These are phyloP conservation scores for Dipodomys spectabilis DNA, from an alignment of 2,113 vertebrate species.

Conservation along the genomic window DNA sequence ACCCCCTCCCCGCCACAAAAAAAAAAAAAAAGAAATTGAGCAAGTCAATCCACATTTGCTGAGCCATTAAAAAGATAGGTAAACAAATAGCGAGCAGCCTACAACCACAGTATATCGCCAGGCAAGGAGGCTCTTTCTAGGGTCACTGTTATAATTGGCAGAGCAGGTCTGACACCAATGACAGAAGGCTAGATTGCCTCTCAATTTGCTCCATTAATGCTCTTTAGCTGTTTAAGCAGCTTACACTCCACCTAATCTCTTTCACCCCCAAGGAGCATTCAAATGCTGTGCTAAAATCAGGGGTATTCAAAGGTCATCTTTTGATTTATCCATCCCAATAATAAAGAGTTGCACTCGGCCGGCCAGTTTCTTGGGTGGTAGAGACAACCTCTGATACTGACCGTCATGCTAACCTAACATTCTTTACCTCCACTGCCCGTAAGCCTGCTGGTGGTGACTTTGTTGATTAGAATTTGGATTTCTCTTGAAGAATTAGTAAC, in stretches of 20 bases:
- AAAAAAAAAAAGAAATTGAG: not conserved
- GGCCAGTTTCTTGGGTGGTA: not conserved
- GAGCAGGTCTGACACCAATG: conserved; percentile 1
- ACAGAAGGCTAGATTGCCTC: not conserved
- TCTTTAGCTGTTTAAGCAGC: not conserved
- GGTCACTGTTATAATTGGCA: not conserved
- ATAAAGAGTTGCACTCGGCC: not conserved
- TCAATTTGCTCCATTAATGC: conserved; percentile 38
- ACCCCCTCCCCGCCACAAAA: too few relatives aligned
- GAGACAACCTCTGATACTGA: not conserved
- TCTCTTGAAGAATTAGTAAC: too few relatives aligned
- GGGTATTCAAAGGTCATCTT: not conserved
- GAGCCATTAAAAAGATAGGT: not conserved
- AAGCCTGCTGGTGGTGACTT: not conserved
- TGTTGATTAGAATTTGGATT: not conserved
- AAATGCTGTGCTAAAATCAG: conserved; percentile 22
- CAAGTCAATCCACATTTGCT: not conserved
- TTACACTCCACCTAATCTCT: not conserved
- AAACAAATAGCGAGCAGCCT: not conserved
- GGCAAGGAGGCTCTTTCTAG: not conserved
- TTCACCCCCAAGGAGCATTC: not conserved
- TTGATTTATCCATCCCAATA: not conserved
- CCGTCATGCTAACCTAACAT: not conserved
- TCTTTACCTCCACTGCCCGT: not conserved
- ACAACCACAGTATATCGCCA: not conserved